Evolutionary conservation across 2,113 vertebrate genomes (phyloP).

Genomic region (Strix uralensis): DNA sequence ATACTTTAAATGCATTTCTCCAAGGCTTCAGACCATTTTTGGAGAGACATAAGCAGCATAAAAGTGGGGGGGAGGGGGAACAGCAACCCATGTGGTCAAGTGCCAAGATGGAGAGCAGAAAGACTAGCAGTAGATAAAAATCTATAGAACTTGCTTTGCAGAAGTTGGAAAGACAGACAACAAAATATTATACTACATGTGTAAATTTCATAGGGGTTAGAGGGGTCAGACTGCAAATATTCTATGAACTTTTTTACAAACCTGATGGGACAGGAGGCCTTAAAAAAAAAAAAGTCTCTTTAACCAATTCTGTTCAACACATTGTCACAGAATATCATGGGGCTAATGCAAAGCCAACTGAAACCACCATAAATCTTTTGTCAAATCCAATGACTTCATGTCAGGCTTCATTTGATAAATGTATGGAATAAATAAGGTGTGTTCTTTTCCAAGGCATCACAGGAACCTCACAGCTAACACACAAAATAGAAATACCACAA

Average conservation of each 20-base stretch:
- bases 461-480: neutral
- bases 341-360: neutral
- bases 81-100: neutral
- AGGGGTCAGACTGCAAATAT: neutral
- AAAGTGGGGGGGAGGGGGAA: accelerated
- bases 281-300: neutral
- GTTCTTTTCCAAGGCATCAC: neutral
- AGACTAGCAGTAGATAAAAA: neutral
- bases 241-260: neutral
- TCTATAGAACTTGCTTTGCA: neutral
- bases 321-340: neutral
- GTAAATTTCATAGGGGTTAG: neutral
- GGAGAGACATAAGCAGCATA: neutral
- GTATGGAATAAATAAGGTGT: neutral
- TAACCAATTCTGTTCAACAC: neutral
- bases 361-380: neutral
- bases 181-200: neutral
- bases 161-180: neutral
- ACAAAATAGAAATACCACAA: neutral
- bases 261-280: neutral
- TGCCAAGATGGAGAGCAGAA: neutral
- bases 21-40: neutral
- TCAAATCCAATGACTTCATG: neutral
- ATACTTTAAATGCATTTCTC: neutral
- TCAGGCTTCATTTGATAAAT: neutral